Percentiles rank a stretch among this genome's conserved stretches.
phyloP scores from a whole-genome alignment of 2,888 invertebrate species.

The Isotomurus palustris region DNA sequence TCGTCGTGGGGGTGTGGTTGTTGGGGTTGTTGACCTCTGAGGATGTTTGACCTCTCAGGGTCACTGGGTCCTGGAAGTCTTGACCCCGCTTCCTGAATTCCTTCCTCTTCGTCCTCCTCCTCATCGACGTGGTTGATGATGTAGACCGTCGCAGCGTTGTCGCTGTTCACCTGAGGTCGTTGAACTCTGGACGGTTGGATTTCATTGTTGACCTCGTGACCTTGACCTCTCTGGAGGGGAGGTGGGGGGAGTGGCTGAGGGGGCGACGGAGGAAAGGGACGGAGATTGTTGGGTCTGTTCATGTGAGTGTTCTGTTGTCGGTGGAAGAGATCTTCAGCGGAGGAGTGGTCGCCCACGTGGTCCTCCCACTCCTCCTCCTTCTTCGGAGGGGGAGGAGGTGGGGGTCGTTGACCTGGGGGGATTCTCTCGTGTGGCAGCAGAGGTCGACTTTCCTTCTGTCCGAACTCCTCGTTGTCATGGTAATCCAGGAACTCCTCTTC shows the following conservation, averaged over 20 bases:
- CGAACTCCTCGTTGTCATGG: too few species aligned
- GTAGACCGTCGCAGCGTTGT: not conserved
- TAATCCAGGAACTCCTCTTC: not conserved
- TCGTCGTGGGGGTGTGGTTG: too few species aligned
- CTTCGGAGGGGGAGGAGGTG: not conserved
- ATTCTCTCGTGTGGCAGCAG: not conserved
- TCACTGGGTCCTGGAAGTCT: not conserved
- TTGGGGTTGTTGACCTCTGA: not conserved
- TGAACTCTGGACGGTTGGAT: not conserved
- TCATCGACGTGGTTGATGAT: conserved; percentile 2
- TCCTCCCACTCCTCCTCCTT: not conserved
- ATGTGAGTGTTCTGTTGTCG: not conserved
- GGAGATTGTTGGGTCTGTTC: too few species aligned
- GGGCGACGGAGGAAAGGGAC: too few species aligned
- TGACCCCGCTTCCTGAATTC: not conserved
- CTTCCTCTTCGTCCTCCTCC: not conserved
- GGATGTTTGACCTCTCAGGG: too few species aligned
- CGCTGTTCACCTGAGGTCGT: not conserved
- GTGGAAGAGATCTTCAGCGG: not conserved
- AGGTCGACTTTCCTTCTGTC: not conserved
- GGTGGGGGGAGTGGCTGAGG: not conserved
- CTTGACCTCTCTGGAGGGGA: not conserved
- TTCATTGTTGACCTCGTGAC: not conserved
- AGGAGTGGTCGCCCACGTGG: too few species aligned
- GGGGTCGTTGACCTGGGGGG: not conserved